Percentiles rank a stretch among this genome's conserved stretches.
These are phyloP conservation scores for Asbolus verrucosus DNA, from an alignment of 1,140 invertebrate species.

Conservation along the genomic window DNA sequence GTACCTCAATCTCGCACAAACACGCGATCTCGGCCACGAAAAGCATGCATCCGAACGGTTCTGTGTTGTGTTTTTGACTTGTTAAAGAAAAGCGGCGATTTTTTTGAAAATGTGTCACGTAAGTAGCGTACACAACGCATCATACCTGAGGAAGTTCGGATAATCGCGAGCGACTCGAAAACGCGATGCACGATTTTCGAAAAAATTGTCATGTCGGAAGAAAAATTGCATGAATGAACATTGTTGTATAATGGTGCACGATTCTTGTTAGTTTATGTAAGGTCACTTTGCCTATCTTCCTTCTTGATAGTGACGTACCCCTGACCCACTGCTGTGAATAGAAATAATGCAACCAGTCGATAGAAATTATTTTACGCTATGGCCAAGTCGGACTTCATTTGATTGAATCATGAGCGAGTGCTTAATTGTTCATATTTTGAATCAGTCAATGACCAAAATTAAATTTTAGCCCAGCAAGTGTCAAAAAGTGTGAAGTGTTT, in stretches of 20 bases:
- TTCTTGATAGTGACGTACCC: background rate
- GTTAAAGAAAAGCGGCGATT: background rate
- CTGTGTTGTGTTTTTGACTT: background rate
- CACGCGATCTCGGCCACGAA: slow-evolving; percentile 8
- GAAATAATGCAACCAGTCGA: no score
- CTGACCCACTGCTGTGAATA: slow-evolving; percentile 7
- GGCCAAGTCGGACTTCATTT: background rate
- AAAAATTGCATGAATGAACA: background rate
- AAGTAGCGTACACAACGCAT: background rate
- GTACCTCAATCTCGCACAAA: slow-evolving; percentile 16
- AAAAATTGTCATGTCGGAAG: no score
- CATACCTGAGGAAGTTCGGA: slow-evolving; percentile 6
- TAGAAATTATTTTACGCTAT: no score
- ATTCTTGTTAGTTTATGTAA: no score
- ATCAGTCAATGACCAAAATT: no score
- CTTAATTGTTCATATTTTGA: no score
- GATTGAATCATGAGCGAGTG: no score
- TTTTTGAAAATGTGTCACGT: background rate
- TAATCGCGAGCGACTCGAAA: background rate
- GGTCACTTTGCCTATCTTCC: background rate
- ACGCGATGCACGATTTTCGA: no score
- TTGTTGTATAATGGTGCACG: no score
- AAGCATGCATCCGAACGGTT: background rate
- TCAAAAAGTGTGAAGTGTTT: no score
- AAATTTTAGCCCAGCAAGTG: no score